These are phyloP conservation scores for Daboia siamensis DNA, from an alignment of 2,113 vertebrate species.

Conservation along the genomic window DNA sequence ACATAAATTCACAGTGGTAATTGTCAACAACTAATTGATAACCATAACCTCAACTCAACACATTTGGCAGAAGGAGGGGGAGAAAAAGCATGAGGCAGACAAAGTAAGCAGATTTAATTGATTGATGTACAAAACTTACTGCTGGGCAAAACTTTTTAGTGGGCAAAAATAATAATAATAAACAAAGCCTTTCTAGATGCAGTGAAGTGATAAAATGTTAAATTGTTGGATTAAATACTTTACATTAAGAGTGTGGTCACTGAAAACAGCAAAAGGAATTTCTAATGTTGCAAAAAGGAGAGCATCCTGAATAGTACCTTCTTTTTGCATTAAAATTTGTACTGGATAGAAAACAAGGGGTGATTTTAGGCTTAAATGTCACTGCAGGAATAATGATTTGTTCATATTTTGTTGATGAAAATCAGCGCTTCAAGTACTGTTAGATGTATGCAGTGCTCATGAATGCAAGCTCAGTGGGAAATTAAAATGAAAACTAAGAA, in stretches of 20 bases:
- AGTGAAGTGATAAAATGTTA: not conserved
- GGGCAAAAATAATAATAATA: not conserved
- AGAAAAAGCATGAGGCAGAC: not conserved
- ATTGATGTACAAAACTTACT: not conserved
- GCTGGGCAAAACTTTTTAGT: not conserved
- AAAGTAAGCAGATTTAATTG: not conserved
- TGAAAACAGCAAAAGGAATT: constrained; percentile 31
- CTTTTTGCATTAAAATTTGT: constrained; percentile 29
- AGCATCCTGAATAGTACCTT: not conserved
- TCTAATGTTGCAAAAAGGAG: not conserved
- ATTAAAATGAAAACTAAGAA: constrained; percentile 13
- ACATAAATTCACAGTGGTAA: not conserved
- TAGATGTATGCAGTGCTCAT: constrained; percentile 1
- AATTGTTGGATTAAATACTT: constrained; percentile 1
- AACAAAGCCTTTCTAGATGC: not conserved
- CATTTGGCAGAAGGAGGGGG: not conserved
- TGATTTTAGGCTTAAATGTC: constrained; percentile 43
- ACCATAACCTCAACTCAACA: not conserved
- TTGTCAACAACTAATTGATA: not conserved
- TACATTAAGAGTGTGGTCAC: not conserved
- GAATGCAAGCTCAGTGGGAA: constrained; percentile 16
- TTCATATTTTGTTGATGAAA: constrained; percentile 42
- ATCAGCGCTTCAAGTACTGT: constrained; percentile 42
- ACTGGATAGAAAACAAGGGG: constrained; percentile 33
- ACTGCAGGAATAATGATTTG: constrained; percentile 43